Evolutionary conservation across 1,140 invertebrate species (phyloP).

Genomic region (Paracyclopina nana): DNA sequence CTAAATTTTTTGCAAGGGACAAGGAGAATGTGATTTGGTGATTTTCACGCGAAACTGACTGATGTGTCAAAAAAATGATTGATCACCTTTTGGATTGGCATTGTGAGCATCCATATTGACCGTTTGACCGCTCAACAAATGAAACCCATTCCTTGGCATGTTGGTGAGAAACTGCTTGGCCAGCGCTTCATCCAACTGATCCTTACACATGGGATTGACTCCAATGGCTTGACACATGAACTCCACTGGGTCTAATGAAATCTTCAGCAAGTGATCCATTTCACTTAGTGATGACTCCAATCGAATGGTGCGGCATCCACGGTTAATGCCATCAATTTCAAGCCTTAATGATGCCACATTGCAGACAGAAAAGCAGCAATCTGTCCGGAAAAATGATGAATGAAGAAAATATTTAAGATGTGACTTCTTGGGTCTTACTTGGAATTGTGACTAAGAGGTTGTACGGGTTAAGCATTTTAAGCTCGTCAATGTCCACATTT

Average conservation of each 20-base stretch:
- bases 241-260: background rate
- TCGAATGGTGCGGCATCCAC: background rate
- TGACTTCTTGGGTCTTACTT: background rate
- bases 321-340: background rate
- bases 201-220: background rate
- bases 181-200: background rate
- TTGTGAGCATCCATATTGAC: too few species aligned
- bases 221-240: constrained; percentile 1
- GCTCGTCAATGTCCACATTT: background rate
- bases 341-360: background rate
- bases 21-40: too few species aligned
- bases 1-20: too few species aligned
- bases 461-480: background rate
- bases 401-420: background rate
- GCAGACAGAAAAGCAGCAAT: background rate
- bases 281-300: background rate
- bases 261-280: background rate
- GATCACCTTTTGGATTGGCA: too few species aligned
- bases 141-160: background rate
- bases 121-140: too few species aligned
- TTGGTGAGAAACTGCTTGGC: background rate
- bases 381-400: background rate
- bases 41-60: too few species aligned
- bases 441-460: background rate
- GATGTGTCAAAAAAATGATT: too few species aligned